Conservation (phyloP, 2,888 invertebrate species). For the Fragum fragum region DNA sequence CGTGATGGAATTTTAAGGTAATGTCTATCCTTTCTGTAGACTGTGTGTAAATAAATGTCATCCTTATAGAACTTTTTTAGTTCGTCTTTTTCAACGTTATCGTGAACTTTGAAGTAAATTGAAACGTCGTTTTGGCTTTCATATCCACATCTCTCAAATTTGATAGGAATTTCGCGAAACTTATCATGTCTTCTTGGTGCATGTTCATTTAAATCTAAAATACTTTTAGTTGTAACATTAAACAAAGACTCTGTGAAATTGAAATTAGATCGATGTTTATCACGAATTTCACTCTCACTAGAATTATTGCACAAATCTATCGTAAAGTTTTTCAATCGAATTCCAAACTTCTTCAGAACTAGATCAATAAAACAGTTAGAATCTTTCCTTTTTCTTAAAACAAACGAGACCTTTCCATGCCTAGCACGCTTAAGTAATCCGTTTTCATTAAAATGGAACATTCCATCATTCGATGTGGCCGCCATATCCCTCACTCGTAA, state of each 20-base stretch:
- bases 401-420: background rate
- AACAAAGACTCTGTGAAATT: background rate
- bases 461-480: background rate
- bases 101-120: background rate
- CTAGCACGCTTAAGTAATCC: slow-evolving; percentile 21
- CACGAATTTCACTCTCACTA: background rate
- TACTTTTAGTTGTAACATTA: background rate
- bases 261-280: background rate
- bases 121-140: slow-evolving; percentile 16
- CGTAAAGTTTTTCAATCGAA: background rate
- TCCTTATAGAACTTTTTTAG: background rate
- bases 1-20: slow-evolving; percentile 24
- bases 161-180: slow-evolving; percentile 30
- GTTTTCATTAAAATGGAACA: slow-evolving; percentile 23
- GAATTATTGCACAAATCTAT: background rate
- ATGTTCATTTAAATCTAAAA: background rate
- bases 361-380: background rate
- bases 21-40: slow-evolving; percentile 14
- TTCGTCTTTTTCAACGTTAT: background rate
- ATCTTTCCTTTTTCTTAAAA: background rate
- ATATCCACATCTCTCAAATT: slow-evolving; percentile 44
- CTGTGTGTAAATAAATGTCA: slow-evolving; percentile 20
- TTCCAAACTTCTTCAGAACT: background rate
- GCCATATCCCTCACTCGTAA: background rate
- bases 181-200: background rate